Evolutionary conservation across 1,140 invertebrate genomes (phyloP).

Genomic region (Agrypnia vestita): DNA sequence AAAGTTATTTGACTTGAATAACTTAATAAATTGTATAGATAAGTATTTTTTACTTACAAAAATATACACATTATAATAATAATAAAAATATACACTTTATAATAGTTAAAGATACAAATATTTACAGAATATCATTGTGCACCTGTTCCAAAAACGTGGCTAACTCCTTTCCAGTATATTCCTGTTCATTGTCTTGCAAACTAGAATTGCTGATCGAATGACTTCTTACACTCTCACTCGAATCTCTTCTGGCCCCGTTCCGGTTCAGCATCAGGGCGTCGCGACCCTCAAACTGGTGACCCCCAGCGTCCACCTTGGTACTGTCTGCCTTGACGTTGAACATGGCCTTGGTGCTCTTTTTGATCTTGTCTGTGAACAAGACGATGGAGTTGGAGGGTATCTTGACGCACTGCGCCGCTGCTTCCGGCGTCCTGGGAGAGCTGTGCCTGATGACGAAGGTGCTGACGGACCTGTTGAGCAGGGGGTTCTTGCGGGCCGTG

Average conservation of each 20-base stretch:
- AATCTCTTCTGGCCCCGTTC: slow-evolving; percentile 30
- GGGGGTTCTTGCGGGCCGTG: slow-evolving; percentile 27
- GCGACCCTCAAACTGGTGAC: background rate
- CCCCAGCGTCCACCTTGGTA: background rate
- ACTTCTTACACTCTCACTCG: slow-evolving; percentile 65
- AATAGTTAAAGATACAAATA: background rate
- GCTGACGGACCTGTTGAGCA: slow-evolving; percentile 40
- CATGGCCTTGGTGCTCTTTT: slow-evolving; percentile 41
- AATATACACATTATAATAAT: no score
- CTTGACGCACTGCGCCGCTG: background rate
- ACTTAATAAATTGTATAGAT: no score
- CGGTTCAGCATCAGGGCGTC: slow-evolving; percentile 21
- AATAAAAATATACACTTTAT: no score
- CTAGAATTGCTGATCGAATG: slow-evolving; percentile 81
- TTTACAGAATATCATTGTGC: slow-evolving; percentile 67
- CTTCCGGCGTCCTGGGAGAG: background rate
- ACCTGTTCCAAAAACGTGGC: slow-evolving; percentile 78
- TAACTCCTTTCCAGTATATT: slow-evolving; percentile 78
- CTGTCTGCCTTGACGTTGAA: slow-evolving; percentile 48
- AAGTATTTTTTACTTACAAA: no score
- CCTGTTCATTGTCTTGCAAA: slow-evolving; percentile 79
- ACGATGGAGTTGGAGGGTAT: slow-evolving; percentile 21
- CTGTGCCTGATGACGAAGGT: slow-evolving; percentile 28
- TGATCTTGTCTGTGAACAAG: slow-evolving; percentile 40
- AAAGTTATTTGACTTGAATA: no score